Base-by-base conservation (phyloP, 1,140 invertebrate genomes). In the Oryctes rhinoceros region DNA sequence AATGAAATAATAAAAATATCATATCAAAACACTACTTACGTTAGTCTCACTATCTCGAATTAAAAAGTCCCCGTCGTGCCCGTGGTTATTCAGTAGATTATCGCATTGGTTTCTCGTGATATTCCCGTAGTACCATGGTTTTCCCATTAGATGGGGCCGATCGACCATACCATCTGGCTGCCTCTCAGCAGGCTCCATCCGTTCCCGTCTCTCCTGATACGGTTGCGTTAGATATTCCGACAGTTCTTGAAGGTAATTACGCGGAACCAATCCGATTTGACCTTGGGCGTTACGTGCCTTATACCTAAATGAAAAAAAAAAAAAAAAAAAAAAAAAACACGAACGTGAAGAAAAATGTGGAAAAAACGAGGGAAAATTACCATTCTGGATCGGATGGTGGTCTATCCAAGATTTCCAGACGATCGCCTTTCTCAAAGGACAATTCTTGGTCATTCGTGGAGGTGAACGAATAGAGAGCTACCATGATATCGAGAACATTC, bases 41-140 rank as follows among this genome's bases (percentile, higher is more conserved):
- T 99, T 99, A 85, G 98, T 99, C 92, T 99, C 98, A 88, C 96
- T 98, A 89, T 99, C 98, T 86, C 98, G 91, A 85, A 99, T 98
- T 83, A 99, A 93, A 90, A 99, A 99, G 89, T 99, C 98, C 30
- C 98, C 98, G 89, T 99, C 96, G 84, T 96, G 94, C 24, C 97
- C 98, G 88, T 96, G 94, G 85, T 96, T 94, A 89, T 96, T 97
- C 83, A 99, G 91, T 85, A 99, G 89, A 82, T 94, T 93, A 89
- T 99, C 98, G 90, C 97, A 98, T 87, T 99, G 96, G 82, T 94
- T 95, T 82, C 98, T 92, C 24, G 96, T 96, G 84, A 99, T 97
- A 84, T 93, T 94, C 47, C 98, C 98, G 89, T 96, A 99, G 88
- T 99, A 99, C 98, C 98, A 99, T 15, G 94, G 92, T 88, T 97